Evolutionary conservation across 2,888 invertebrate species (phyloP).

Genomic region (Apamea sordens): DNA sequence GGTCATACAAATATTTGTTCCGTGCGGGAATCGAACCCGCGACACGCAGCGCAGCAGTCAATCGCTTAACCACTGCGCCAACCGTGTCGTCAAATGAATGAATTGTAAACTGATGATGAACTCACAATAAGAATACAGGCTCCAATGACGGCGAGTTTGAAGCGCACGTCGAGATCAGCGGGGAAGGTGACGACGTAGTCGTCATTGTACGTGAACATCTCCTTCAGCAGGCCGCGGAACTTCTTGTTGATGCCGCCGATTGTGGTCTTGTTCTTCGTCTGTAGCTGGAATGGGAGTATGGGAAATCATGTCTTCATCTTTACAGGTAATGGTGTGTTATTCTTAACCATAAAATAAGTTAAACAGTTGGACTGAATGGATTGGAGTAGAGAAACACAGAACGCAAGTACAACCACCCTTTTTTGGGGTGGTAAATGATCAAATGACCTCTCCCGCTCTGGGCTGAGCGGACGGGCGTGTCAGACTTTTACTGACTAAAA

Average conservation of each 20-base stretch:
- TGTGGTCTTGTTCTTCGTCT: constrained; percentile 67
- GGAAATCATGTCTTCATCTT: neutral
- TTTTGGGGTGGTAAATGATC: too few species aligned
- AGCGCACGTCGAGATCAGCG: constrained; percentile 69
- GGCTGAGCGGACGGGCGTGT: too few species aligned
- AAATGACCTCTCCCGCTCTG: too few species aligned
- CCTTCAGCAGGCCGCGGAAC: constrained; percentile 66
- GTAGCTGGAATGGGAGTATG: constrained; percentile 67
- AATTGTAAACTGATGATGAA: constrained; percentile 14
- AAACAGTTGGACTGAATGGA: neutral
- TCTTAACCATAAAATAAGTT: neutral
- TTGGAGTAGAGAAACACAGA: neutral
- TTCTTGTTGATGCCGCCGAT: constrained; percentile 71
- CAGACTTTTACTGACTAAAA: too few species aligned
- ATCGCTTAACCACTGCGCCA: too few species aligned
- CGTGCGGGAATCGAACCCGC: too few species aligned
- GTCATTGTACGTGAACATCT: constrained; percentile 65
- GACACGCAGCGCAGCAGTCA: too few species aligned
- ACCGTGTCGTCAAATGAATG: too few species aligned
- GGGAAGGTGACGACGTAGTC: constrained; percentile 74
- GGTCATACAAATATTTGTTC: too few species aligned
- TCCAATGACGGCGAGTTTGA: constrained; percentile 75
- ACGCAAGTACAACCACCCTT: neutral
- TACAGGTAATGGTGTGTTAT: neutral
- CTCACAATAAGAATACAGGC: constrained; percentile 75